Base-by-base conservation (phyloP, 2,113 vertebrate genomes). In the Lampris megalopsis region DNA sequence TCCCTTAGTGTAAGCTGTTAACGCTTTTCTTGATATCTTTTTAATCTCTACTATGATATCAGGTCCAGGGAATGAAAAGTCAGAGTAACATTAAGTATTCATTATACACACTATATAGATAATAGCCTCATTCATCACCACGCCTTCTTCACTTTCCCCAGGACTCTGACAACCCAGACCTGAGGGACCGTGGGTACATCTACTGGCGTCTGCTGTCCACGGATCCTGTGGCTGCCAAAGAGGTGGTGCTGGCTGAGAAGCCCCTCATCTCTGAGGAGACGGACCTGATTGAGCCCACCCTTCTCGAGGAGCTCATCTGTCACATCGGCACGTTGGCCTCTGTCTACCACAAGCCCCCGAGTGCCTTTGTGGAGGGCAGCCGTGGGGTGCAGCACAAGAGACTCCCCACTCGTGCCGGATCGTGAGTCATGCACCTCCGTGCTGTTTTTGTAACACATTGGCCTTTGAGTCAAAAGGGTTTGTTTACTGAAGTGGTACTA, bases 151-250 rank as follows among this genome's bases (percentile, higher is more conserved):
- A 58, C 24, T 76, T 3, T 73, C 45, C 42, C 0, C 73, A 99
- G 98, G 97, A 99, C 89, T 99, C 98, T 0, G 98, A 99, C 89
- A 99, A 99, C 87, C 98, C 98, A 0, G 98, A 99, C 90, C 94
- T 99, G 84, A 93, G 98, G 71, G 98, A 99, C 65, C 96, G 98
- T 0, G 98, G 98, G 3, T 99, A 99, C 91, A 99, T 99, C 93
- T 99, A 99, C 91, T 99, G 98, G 98, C 96, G 98, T 56, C 95
- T 99, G 88, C 96, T 99, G n/a, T 99, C 98, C 83, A 99, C 98
- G 0, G 98, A 99, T 86, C 98, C 98, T 0, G 97, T 99, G 84
- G 98, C 98, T 0, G 98, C 98, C 65, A 99, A 99, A 88, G 98
- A 99, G 82, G 98, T 99, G 88, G 98, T 99, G 24, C 90, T 99